Conservation (phyloP, 2,113 vertebrate species). For the Sisor rabdophorus region DNA sequence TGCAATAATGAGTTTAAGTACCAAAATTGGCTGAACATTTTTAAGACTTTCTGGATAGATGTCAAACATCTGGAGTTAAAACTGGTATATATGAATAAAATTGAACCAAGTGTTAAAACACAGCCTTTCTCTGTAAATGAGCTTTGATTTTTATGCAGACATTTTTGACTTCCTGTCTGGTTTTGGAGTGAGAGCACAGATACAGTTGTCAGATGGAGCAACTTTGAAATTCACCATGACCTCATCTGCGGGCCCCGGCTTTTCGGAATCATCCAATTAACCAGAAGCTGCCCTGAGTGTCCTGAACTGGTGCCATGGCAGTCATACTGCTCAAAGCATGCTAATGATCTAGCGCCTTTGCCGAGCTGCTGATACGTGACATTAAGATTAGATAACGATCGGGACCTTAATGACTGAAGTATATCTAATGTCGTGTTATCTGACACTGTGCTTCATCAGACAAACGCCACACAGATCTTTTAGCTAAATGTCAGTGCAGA, state of each 20-base stretch:
- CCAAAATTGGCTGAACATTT: no score
- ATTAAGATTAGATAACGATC: slow-evolving; percentile 18
- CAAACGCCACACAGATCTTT: background rate
- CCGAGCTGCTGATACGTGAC: background rate
- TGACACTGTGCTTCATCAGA: background rate
- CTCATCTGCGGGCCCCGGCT: slow-evolving; percentile 1
- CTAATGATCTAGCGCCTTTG: slow-evolving; percentile 15
- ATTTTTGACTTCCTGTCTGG: slow-evolving; percentile 28
- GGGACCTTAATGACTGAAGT: background rate
- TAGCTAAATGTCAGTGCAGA: slow-evolving; percentile 14
- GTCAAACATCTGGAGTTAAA: no score
- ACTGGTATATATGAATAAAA: background rate
- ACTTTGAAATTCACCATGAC: background rate
- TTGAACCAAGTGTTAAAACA: background rate
- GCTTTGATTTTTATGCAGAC: background rate
- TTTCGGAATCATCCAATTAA: slow-evolving; percentile 34
- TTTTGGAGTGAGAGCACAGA: background rate
- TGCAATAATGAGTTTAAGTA: no score
- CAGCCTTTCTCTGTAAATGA: background rate
- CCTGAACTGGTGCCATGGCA: slow-evolving; percentile 20
- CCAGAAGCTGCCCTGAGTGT: slow-evolving; percentile 7
- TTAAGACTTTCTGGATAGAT: no score
- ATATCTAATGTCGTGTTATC: background rate
- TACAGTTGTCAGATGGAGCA: slow-evolving; percentile 6
- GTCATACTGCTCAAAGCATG: slow-evolving; percentile 19